These are phyloP conservation scores for Gymnogyps californianus DNA, from an alignment of 2,113 vertebrate species.

Conservation along the genomic window DNA sequence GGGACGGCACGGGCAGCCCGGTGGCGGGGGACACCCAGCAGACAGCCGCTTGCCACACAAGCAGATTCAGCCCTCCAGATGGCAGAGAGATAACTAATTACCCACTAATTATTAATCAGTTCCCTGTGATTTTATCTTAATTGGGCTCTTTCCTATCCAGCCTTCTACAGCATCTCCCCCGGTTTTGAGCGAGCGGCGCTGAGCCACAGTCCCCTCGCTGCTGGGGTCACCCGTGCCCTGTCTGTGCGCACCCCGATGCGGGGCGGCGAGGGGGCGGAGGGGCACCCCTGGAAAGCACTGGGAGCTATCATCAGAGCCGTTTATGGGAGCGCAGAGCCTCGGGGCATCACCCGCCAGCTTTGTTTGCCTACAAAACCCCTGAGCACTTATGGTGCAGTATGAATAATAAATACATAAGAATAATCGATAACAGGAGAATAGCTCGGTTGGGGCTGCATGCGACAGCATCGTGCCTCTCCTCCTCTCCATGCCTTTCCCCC, in stretches of 20 bases:
- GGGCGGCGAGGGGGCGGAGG: fast-evolving
- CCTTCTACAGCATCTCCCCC: not conserved
- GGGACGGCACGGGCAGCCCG: not conserved
- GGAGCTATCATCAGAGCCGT: not conserved
- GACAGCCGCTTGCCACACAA: not conserved
- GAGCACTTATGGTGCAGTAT: fast-evolving
- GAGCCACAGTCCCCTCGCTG: fast-evolving
- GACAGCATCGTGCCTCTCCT: not conserved
- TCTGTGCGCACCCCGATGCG: fast-evolving
- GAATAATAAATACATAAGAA: not conserved
- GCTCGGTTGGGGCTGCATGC: fast-evolving
- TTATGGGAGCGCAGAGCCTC: not conserved
- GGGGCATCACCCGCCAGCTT: not conserved
- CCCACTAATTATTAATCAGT: slow-evolving; percentile 49
- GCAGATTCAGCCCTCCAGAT: slow-evolving; percentile 24
- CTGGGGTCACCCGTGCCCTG: not conserved
- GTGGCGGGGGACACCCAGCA: not conserved
- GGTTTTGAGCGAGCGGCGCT: fast-evolving
- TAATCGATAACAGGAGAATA: not conserved
- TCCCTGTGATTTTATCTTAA: slow-evolving; percentile 61
- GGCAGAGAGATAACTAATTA: slow-evolving; percentile 40
- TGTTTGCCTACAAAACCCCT: not conserved
- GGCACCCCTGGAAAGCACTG: not conserved
- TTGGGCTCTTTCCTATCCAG: slow-evolving; percentile 5
- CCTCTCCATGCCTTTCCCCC: not conserved